Percentiles rank a stretch among this genome's conserved stretches.
Evolutionary conservation across 2,113 vertebrate species (phyloP).

Genomic region (Myotis brandtii): DNA sequence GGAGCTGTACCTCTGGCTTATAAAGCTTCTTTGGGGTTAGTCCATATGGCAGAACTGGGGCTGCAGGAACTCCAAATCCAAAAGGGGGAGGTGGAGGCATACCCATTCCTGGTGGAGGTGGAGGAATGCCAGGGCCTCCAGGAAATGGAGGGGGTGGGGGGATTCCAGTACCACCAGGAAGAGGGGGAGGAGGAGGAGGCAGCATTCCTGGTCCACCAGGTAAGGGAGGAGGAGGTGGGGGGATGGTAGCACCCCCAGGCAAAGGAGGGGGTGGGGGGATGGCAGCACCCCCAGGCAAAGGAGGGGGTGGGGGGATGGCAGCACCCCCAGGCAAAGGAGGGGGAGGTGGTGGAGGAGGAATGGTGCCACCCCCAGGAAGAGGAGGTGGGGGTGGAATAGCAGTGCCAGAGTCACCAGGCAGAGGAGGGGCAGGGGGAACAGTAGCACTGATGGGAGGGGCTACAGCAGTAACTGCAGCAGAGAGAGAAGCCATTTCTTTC

Average conservation of each 20-base stretch:
- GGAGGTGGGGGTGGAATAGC: constrained; percentile 72
- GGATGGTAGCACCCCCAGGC: neutral
- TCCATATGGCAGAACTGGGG: constrained; percentile 87
- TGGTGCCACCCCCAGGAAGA: constrained; percentile 51
- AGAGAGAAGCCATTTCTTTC: constrained; percentile 85
- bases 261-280: constrained; percentile 74
- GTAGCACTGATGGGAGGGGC: constrained; percentile 74
- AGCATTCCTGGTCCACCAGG: constrained; percentile 75
- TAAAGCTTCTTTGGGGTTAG: constrained; percentile 90
- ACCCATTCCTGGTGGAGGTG: constrained; percentile 73
- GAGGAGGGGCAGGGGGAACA: constrained; percentile 74
- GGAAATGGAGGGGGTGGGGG: constrained; percentile 83
- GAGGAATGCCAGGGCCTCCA: constrained; percentile 83
- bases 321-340: constrained; percentile 73
- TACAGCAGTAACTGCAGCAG: constrained; percentile 48
- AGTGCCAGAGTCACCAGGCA: constrained; percentile 61
- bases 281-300: constrained; percentile 63
- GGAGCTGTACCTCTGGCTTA: constrained; percentile 90
- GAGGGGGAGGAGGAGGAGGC: constrained; percentile 81
- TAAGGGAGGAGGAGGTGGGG: constrained; percentile 78
- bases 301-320: constrained; percentile 19
- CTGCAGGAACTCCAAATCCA: constrained; percentile 83
- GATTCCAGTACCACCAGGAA: constrained; percentile 80
- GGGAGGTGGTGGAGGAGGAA: neutral
- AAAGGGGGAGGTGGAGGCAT: constrained; percentile 81